These are phyloP conservation scores for Oophaga sylvatica DNA, from an alignment of 2,797 vertebrate genomes.

Conservation along the genomic window DNA sequence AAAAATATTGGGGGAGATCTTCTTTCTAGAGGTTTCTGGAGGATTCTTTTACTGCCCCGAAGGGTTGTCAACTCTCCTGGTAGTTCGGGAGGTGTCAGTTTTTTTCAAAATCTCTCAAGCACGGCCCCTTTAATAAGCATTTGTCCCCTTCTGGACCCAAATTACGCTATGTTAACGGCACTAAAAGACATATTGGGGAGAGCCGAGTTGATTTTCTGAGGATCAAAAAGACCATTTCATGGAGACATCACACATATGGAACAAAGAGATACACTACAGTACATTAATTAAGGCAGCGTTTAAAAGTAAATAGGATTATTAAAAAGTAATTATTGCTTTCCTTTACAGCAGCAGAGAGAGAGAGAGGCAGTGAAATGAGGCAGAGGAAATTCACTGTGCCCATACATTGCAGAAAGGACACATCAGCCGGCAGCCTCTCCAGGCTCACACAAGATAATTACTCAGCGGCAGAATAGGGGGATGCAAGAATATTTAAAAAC, in stretches of 20 bases:
- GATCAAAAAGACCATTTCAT: slow-evolving; percentile 16
- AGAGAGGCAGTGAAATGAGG: slow-evolving; percentile 40
- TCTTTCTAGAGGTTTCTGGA: too few relatives aligned
- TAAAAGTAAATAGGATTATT: slow-evolving; percentile 53
- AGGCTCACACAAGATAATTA: slow-evolving; percentile 29
- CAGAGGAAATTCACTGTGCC: slow-evolving; percentile 25
- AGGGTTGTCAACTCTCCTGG: too few relatives aligned
- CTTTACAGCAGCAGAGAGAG: slow-evolving; percentile 40
- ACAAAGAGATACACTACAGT: slow-evolving; percentile 37
- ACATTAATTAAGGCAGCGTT: slow-evolving; percentile 42
- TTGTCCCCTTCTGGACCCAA: background rate
- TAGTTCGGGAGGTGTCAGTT: too few relatives aligned
- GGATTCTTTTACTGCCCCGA: too few relatives aligned
- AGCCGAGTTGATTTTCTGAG: background rate
- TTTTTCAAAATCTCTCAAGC: too few relatives aligned
- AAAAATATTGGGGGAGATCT: too few relatives aligned
- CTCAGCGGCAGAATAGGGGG: background rate
- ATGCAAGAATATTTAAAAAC: background rate
- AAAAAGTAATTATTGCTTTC: slow-evolving; percentile 54
- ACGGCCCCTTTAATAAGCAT: background rate
- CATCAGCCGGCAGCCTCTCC: slow-evolving; percentile 14
- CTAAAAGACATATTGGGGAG: background rate
- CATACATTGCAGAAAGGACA: slow-evolving; percentile 10
- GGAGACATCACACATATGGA: slow-evolving; percentile 43
- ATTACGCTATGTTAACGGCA: background rate